phyloP scores from a whole-genome alignment of 1,140 invertebrate species.

The Cydia splendana region DNA sequence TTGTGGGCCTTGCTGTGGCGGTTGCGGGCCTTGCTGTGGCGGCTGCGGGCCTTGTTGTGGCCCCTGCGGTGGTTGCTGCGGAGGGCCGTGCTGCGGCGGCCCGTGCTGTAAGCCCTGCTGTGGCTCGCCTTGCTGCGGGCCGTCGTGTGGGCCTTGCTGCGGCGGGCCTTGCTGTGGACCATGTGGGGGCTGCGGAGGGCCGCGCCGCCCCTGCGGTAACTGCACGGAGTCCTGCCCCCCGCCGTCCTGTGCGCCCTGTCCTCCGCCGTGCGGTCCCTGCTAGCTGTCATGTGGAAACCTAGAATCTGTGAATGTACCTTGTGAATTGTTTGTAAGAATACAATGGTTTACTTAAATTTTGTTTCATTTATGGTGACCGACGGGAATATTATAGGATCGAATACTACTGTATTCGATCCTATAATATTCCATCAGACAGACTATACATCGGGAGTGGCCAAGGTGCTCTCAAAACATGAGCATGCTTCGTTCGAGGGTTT shows the following conservation, averaged over 20 bases:
- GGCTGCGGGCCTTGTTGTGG: not conserved
- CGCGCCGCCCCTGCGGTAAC: not conserved
- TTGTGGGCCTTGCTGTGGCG: not conserved
- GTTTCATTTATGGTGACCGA: not conserved
- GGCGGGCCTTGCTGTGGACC: not conserved
- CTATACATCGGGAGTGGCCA: too few species aligned
- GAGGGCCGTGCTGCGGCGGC: not conserved
- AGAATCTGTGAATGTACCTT: not conserved
- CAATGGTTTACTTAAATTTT: not conserved
- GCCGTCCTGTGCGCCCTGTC: not conserved
- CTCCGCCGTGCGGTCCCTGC: not conserved
- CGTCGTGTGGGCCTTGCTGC: not conserved
- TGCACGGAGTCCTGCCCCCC: not conserved
- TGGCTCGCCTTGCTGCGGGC: not conserved
- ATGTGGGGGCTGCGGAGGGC: not conserved
- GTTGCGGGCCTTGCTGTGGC: not conserved
- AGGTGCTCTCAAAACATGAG: too few species aligned
- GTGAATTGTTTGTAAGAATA: slow-evolving; percentile 16
- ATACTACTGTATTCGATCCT: too few species aligned
- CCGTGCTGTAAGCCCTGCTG: not conserved
- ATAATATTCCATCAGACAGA: too few species aligned
- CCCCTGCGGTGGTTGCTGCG: not conserved
- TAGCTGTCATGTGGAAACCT: not conserved
- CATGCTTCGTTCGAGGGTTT: too few species aligned
- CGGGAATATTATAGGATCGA: too few species aligned